phyloP scores from a whole-genome alignment of 2,113 vertebrate genomes.

The Macrotus californicus region DNA sequence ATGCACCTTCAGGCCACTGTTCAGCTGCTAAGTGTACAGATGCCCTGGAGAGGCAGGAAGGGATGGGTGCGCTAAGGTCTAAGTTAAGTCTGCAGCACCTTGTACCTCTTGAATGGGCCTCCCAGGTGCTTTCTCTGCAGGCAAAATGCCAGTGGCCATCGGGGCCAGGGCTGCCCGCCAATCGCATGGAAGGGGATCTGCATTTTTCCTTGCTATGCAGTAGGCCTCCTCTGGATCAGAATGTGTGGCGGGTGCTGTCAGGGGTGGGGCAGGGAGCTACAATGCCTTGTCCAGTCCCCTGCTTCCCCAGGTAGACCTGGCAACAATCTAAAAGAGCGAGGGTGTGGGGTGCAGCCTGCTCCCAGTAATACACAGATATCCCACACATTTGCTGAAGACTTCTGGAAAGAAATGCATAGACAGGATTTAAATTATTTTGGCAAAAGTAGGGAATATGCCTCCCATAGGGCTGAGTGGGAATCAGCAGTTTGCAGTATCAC shows the following conservation, averaged over 20 bases:
- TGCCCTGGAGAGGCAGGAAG: not conserved
- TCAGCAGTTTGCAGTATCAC: not conserved
- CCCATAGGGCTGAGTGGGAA: not conserved
- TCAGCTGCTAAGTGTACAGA: not conserved
- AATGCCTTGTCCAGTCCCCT: not conserved
- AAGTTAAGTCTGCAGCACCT: not conserved
- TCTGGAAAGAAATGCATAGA: not conserved
- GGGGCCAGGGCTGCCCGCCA: not conserved
- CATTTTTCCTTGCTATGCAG: not conserved
- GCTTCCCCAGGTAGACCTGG: not conserved
- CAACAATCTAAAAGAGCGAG: not conserved
- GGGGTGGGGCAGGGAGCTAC: too few relatives aligned
- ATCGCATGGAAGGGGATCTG: not conserved
- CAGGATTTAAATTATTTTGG: not conserved
- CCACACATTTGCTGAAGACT: not conserved
- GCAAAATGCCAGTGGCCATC: fast-evolving
- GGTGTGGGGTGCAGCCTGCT: fast-evolving
- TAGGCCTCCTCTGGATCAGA: not conserved
- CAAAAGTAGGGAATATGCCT: not conserved
- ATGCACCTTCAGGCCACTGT: not conserved
- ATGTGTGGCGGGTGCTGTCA: not conserved
- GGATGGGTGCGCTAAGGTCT: fast-evolving
- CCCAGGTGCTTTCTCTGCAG: not conserved
- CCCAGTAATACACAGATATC: too few relatives aligned
- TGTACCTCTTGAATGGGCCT: not conserved